These are phyloP conservation scores for Catocala nupta DNA, from an alignment of 2,888 invertebrate genomes.

Conservation along the genomic window DNA sequence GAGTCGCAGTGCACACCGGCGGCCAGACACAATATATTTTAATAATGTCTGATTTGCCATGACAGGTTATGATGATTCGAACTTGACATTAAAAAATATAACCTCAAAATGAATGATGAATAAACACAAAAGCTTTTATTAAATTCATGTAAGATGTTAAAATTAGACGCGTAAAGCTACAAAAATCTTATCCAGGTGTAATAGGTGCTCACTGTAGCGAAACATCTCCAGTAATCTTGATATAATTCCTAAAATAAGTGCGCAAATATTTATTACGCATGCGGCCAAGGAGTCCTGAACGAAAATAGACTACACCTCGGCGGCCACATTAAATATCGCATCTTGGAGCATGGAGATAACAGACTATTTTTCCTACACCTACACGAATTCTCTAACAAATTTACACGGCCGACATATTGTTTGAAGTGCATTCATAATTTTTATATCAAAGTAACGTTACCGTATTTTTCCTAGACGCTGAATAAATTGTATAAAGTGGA, in stretches of 20 bases:
- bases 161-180: too few species aligned
- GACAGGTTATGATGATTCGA: too few species aligned
- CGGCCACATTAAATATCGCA: conserved; percentile 72
- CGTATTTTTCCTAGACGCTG: conserved; percentile 14
- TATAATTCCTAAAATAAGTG: conserved; percentile 70
- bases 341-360: conserved; percentile 70
- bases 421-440: conserved; percentile 49
- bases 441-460: conserved; percentile 23
- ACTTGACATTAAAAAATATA: too few species aligned
- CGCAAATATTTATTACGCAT: conserved; percentile 75
- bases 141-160: too few species aligned
- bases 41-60: too few species aligned
- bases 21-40: too few species aligned
- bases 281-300: conserved; percentile 70
- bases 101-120: too few species aligned
- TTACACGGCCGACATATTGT: conserved; percentile 56
- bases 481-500: conserved; percentile 16
- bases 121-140: too few species aligned
- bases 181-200: background rate
- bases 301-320: conserved; percentile 75
- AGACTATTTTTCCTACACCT: conserved; percentile 71
- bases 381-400: conserved; percentile 63
- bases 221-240: conserved; percentile 51
- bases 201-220: conserved; percentile 15
- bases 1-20: too few species aligned